Evolutionary conservation across 2,797 vertebrate genomes (phyloP).

Genomic region (Cercopithecus diana): DNA sequence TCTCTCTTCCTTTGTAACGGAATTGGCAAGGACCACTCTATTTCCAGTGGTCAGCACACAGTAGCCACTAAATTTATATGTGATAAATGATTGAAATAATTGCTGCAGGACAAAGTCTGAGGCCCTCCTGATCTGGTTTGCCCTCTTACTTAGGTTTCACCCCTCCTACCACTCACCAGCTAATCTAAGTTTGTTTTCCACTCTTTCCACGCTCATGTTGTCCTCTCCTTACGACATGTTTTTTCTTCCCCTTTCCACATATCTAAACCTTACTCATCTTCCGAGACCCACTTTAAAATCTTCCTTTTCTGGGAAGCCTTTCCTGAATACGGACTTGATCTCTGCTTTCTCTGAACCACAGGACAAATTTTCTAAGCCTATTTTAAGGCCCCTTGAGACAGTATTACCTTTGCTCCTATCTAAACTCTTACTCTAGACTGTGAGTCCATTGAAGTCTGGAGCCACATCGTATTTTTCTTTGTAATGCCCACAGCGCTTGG

Average conservation of each 20-base stretch:
- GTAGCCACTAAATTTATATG: background rate
- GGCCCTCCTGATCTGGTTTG: too few relatives aligned
- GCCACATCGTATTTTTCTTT: background rate
- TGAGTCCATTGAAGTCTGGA: background rate
- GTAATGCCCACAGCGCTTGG: background rate
- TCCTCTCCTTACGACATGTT: background rate
- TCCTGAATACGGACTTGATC: background rate
- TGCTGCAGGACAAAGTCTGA: background rate
- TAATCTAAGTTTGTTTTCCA: background rate
- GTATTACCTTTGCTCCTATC: background rate
- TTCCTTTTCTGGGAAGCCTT: background rate
- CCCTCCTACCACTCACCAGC: fast-evolving
- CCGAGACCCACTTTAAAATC: background rate
- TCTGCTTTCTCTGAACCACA: background rate
- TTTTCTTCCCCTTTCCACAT: background rate
- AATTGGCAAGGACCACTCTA: background rate
- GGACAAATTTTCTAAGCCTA: background rate
- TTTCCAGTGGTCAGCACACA: background rate
- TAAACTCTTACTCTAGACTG: background rate
- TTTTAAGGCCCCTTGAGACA: background rate
- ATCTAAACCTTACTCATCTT: background rate
- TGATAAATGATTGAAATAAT: background rate
- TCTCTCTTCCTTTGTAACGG: background rate
- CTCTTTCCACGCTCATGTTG: background rate
- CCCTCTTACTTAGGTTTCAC: background rate